These are phyloP conservation scores for Nothura maculosa DNA, from an alignment of 2,797 vertebrate genomes.

Conservation along the genomic window DNA sequence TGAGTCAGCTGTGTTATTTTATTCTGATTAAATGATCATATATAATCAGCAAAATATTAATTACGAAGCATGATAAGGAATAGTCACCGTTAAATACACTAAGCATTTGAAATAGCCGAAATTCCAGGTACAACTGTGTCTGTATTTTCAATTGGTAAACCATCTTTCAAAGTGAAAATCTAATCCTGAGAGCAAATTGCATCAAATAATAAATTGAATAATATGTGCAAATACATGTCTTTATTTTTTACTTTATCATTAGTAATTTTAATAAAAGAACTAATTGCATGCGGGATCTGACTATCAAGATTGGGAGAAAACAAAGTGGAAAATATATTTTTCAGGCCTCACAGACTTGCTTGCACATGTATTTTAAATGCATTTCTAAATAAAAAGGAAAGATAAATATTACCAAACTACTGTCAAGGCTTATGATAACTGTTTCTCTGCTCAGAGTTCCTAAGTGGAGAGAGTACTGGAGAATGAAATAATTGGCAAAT, in stretches of 20 bases:
- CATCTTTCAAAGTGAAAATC: background rate
- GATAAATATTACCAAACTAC: background rate
- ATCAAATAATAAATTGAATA: background rate
- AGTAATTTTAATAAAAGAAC: conserved; percentile 22
- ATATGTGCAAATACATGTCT: background rate
- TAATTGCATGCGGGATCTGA: background rate
- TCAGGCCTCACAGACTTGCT: conserved; percentile 10
- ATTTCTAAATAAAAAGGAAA: conserved; percentile 11
- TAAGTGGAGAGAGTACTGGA: conserved; percentile 14
- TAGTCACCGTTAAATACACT: background rate
- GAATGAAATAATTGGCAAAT: conserved; percentile 13
- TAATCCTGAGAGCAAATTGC: background rate
- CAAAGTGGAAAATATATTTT: conserved; percentile 56
- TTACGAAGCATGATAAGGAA: background rate
- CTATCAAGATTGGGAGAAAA: conserved; percentile 24
- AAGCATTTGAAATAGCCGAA: background rate
- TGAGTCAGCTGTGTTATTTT: background rate
- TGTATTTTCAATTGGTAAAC: background rate
- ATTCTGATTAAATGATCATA: background rate
- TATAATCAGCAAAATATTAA: background rate
- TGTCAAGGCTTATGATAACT: background rate
- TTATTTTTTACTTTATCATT: background rate
- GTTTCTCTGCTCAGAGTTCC: background rate
- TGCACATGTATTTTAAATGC: background rate
- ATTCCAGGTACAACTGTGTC: background rate